phyloP scores from a whole-genome alignment of 2,797 vertebrate genomes.

The Fistularia tabacaria region DNA sequence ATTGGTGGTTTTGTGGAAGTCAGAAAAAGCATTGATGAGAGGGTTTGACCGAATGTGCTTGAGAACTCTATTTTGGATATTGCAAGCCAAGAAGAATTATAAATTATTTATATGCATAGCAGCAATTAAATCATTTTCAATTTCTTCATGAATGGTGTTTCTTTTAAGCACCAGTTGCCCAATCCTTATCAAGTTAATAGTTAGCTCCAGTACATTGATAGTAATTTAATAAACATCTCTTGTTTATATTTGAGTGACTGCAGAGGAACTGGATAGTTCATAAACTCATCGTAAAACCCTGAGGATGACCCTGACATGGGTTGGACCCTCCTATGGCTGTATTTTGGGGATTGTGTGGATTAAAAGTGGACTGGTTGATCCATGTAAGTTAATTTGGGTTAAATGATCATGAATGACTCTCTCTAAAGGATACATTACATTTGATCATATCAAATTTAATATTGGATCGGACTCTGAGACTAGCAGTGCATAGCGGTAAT shows the following conservation, averaged over 20 bases:
- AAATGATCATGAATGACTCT: not conserved
- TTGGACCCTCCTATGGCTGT: too few species aligned
- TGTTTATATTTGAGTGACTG: slow-evolving; percentile 18
- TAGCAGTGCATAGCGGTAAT: too few species aligned
- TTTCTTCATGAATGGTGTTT: slow-evolving; percentile 16
- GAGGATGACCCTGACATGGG: too few species aligned
- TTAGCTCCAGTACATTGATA: too few species aligned
- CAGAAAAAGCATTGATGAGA: slow-evolving; percentile 17
- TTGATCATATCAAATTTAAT: too few species aligned
- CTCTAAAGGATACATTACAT: too few species aligned
- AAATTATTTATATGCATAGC: slow-evolving; percentile 17
- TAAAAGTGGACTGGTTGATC: not conserved
- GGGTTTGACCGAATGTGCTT: slow-evolving; percentile 14
- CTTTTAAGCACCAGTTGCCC: slow-evolving; percentile 36
- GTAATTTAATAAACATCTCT: slow-evolving; percentile 20
- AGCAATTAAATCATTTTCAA: slow-evolving; percentile 21
- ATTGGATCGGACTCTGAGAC: too few species aligned
- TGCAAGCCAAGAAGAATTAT: slow-evolving; percentile 21
- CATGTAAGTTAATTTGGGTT: not conserved
- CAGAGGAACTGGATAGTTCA: not conserved
- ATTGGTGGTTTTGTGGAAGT: slow-evolving; percentile 32
- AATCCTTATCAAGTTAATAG: slow-evolving; percentile 25
- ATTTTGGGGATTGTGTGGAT: not conserved
- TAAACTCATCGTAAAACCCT: not conserved
- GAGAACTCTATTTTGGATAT: slow-evolving; percentile 11